phyloP scores from a whole-genome alignment of 2,888 invertebrate genomes.

The Oasisia sp. region DNA sequence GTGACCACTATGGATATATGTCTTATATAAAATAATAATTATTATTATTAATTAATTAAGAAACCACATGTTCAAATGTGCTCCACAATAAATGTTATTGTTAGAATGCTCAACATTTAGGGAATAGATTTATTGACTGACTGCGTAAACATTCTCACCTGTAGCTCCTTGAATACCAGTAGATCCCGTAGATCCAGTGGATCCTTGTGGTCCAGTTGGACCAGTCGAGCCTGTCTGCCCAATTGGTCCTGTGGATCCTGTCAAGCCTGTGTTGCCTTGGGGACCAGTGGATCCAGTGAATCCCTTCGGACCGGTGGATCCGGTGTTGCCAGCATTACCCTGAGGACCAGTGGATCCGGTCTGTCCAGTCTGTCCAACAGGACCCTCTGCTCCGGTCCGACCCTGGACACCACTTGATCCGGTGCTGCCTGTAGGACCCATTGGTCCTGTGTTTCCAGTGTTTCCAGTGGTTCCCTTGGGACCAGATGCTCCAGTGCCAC shows the following conservation, averaged over 20 bases:
- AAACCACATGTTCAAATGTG: too few relatives aligned
- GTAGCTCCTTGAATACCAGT: background rate
- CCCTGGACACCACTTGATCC: conserved; percentile 12
- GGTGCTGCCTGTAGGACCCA: background rate
- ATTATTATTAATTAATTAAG: too few relatives aligned
- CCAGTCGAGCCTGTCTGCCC: background rate
- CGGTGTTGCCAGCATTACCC: background rate
- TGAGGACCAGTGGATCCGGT: conserved; percentile 23
- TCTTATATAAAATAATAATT: too few relatives aligned
- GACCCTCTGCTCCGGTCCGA: conserved; percentile 19
- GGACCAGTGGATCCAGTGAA: conserved; percentile 1
- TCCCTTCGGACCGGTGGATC: background rate
- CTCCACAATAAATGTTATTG: too few relatives aligned
- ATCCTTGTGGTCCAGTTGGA: conserved; percentile 10
- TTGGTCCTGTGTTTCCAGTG: background rate
- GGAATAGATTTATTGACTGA: background rate
- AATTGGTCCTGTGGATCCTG: background rate
- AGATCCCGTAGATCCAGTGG: conserved; percentile 8
- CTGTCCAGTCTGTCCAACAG: background rate
- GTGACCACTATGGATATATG: too few relatives aligned
- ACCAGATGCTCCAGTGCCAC: conserved; percentile 13
- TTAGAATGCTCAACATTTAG: background rate
- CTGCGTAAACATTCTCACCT: background rate
- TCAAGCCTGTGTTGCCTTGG: conserved; percentile 17
- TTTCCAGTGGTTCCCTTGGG: background rate